Percentiles rank a stretch among this genome's conserved stretches.
Conservation (phyloP, 2,888 invertebrate species). For the Creontiades dilutus region DNA sequence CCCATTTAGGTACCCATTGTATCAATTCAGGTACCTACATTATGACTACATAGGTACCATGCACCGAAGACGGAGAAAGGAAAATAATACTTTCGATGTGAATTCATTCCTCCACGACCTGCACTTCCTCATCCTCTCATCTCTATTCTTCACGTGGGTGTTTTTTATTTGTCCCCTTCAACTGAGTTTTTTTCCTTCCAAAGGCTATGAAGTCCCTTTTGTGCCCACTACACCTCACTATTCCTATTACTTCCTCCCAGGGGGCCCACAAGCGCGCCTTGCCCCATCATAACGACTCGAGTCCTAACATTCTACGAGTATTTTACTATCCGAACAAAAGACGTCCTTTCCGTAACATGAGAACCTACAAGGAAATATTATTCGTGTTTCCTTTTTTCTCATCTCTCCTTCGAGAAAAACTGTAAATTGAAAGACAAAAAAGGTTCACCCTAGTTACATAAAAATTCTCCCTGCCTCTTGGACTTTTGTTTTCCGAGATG, state of each 20-base stretch:
- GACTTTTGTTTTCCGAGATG: not conserved
- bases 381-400: not conserved
- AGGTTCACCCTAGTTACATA: slow-evolving; percentile 10
- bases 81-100: too few relatives aligned
- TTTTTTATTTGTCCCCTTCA: not conserved
- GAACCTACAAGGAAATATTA: not conserved
- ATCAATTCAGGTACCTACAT: too few relatives aligned
- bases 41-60: too few relatives aligned
- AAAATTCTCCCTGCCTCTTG: not conserved
- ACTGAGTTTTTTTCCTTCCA: not conserved
- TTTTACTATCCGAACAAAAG: slow-evolving; percentile 23
- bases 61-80: too few relatives aligned
- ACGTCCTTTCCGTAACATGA: not conserved
- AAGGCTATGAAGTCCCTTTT: slow-evolving; percentile 26
- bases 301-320: not conserved
- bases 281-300: not conserved
- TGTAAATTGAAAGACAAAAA: slow-evolving; percentile 25
- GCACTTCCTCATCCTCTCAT: not conserved
- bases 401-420: not conserved
- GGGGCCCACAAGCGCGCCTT: not conserved
- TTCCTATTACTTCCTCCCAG: slow-evolving; percentile 7
- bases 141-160: not conserved
- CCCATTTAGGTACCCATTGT: too few relatives aligned
- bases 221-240: not conserved
- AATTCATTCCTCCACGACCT: not conserved